Evolutionary conservation across 2,888 invertebrate genomes (phyloP).

Genomic region (Venusia cambrica): DNA sequence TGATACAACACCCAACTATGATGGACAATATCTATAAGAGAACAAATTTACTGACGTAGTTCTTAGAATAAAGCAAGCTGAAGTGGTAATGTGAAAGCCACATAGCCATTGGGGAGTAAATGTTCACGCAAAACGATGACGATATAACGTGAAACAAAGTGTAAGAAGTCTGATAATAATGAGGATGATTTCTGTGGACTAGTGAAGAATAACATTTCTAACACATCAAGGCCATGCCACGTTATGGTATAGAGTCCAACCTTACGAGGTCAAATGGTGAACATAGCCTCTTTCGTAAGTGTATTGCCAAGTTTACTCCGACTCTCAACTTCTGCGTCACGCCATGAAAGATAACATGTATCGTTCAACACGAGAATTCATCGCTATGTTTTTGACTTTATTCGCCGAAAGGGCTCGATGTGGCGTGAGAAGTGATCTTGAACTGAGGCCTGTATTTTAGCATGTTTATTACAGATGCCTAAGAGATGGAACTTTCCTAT

Average conservation of each 20-base stretch:
- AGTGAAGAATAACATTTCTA: too few species aligned
- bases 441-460: slow-evolving; percentile 39
- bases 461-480: slow-evolving; percentile 37
- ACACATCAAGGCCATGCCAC: too few species aligned
- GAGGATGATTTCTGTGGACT: too few species aligned
- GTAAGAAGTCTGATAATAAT: too few species aligned
- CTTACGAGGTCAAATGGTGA: slow-evolving; percentile 52
- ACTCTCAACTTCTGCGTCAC: slow-evolving; percentile 42
- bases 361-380: slow-evolving; percentile 35
- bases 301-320: slow-evolving; percentile 54
- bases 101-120: too few species aligned
- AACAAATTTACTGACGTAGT: too few species aligned
- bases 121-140: too few species aligned
- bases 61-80: too few species aligned
- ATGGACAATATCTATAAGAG: too few species aligned
- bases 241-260: slow-evolving; percentile 10
- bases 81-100: too few species aligned
- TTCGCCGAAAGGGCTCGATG: slow-evolving; percentile 36
- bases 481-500: slow-evolving; percentile 20
- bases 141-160: too few species aligned
- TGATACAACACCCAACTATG: too few species aligned
- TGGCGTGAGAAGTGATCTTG: slow-evolving; percentile 31
- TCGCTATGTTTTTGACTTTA: slow-evolving; percentile 39
- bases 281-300: slow-evolving; percentile 52
- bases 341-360: slow-evolving; percentile 6